Percentiles rank a stretch among this genome's conserved stretches.
Evolutionary conservation across 2,888 invertebrate genomes (phyloP).

Genomic region (Macropis europaea): DNA sequence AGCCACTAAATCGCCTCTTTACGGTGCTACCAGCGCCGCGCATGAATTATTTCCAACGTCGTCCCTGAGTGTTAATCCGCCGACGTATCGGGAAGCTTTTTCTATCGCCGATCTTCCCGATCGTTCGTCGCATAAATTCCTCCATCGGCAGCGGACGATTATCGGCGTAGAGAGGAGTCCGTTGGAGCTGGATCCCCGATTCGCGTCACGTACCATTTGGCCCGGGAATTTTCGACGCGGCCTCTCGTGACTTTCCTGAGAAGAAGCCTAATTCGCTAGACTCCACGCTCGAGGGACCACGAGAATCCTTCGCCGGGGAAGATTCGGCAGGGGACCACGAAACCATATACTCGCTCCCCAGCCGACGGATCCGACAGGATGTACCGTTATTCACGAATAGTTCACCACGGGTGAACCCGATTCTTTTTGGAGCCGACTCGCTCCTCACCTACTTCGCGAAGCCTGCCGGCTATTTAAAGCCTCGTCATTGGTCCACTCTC

Average conservation of each 20-base stretch:
- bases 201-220: constrained; percentile 51
- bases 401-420: constrained; percentile 46
- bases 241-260: constrained; percentile 49
- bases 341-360: constrained; percentile 37
- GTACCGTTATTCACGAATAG: constrained; percentile 63
- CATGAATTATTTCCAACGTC: constrained; percentile 24
- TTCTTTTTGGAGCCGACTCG: constrained; percentile 25
- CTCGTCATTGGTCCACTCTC: constrained; percentile 26
- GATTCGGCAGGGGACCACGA: constrained; percentile 34
- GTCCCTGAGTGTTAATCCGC: constrained; percentile 10
- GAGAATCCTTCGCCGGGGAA: not conserved
- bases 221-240: constrained; percentile 38
- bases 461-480: constrained; percentile 11
- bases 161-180: not conserved
- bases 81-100: not conserved
- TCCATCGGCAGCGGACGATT: constrained; percentile 6
- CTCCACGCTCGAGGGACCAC: not conserved
- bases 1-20: not conserved
- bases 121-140: not conserved
- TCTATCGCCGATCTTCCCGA: not conserved
- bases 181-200: constrained; percentile 12
- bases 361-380: constrained; percentile 30
- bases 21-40: not conserved
- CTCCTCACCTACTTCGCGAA: constrained; percentile 44
- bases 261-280: constrained; percentile 44